These are phyloP conservation scores for Malurus splendens DNA, from an alignment of 2,797 vertebrate species.

Conservation along the genomic window DNA sequence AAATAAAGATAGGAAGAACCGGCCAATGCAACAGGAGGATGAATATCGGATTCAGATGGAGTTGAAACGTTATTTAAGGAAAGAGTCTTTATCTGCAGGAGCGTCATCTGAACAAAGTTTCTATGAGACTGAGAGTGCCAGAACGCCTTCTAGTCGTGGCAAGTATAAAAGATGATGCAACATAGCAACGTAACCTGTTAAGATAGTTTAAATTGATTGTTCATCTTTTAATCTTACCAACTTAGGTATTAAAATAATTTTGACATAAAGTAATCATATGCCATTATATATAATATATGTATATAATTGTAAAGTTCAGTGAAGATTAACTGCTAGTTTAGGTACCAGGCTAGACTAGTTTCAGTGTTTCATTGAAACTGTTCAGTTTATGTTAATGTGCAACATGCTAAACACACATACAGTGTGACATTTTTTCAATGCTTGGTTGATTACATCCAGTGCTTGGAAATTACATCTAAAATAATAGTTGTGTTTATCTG, in stretches of 20 bases:
- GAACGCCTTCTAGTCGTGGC: constrained; percentile 94
- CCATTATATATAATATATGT: background rate
- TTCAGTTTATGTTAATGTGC: background rate
- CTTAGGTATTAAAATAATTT: background rate
- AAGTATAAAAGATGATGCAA: constrained; percentile 15
- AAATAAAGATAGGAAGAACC: constrained; percentile 87
- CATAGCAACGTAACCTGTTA: background rate
- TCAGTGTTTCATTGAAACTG: background rate
- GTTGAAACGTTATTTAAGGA: constrained; percentile 91
- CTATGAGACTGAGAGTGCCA: constrained; percentile 88
- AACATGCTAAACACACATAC: background rate
- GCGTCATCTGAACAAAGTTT: constrained; percentile 83
- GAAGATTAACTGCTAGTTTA: background rate
- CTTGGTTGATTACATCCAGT: background rate
- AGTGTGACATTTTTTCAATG: background rate
- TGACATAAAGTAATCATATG: background rate
- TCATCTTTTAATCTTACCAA: background rate
- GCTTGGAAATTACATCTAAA: background rate
- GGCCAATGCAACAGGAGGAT: constrained; percentile 97
- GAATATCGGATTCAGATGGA: constrained; percentile 97
- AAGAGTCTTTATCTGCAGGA: constrained; percentile 79
- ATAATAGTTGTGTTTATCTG: background rate
- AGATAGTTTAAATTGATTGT: background rate
- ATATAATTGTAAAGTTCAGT: background rate
- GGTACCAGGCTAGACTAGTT: background rate